These are phyloP conservation scores for Gonatopus flavifemur DNA, from an alignment of 1,140 invertebrate species.

Conservation along the genomic window DNA sequence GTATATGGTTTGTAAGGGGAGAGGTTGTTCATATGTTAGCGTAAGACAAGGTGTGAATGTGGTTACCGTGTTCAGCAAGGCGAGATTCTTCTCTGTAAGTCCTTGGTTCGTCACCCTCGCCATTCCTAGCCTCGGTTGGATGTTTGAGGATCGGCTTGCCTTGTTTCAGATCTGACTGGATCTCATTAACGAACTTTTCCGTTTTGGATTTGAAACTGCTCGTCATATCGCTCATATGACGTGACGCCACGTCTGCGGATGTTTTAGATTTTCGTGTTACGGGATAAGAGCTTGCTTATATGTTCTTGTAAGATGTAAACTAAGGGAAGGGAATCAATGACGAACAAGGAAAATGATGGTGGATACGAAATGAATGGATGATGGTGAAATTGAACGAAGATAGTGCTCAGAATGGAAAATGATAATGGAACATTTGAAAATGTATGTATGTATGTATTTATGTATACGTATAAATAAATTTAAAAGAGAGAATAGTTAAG, in stretches of 20 bases:
- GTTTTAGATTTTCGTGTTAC: slow-evolving; percentile 31
- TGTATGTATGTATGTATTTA: no score
- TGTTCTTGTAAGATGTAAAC: no score
- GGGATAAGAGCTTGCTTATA: slow-evolving; percentile 15
- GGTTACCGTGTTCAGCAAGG: slow-evolving; percentile 70
- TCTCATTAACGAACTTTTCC: slow-evolving; percentile 68
- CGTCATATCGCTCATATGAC: slow-evolving; percentile 69
- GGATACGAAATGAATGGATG: no score
- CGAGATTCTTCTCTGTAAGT: slow-evolving; percentile 72
- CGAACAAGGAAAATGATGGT: no score
- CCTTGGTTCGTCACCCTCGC: slow-evolving; percentile 62
- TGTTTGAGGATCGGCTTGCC: slow-evolving; percentile 62
- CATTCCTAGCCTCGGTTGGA: slow-evolving; percentile 39
- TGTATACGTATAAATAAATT: slow-evolving; percentile 1
- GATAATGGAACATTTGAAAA: no score
- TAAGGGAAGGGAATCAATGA: no score
- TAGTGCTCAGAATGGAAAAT: no score
- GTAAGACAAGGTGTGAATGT: not conserved
- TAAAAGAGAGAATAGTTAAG: no score
- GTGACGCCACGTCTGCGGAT: slow-evolving; percentile 62
- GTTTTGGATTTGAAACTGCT: slow-evolving; percentile 71
- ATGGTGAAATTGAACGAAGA: no score
- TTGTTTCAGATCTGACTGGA: slow-evolving; percentile 64
- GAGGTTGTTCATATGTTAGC: not conserved
- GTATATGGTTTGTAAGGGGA: not conserved